Percentiles rank a stretch among this genome's conserved stretches.
These are phyloP conservation scores for Drosophila seclusa DNA, from an alignment of 2,888 invertebrate genomes.

Conservation along the genomic window DNA sequence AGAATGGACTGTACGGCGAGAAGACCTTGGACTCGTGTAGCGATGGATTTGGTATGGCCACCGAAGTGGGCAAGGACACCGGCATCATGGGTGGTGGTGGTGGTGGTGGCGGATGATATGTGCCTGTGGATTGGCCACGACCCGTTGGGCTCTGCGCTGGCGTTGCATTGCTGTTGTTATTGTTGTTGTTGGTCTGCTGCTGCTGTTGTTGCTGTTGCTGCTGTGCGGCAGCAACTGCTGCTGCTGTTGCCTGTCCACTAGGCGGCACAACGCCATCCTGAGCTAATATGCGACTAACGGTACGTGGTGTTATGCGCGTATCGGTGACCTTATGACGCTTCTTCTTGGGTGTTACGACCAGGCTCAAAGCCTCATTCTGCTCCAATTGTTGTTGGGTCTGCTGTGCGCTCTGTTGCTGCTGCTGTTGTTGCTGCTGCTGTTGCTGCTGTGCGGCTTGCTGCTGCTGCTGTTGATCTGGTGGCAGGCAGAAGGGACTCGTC, in stretches of 20 bases:
- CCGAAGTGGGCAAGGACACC: slow-evolving; percentile 95
- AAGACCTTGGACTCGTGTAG: slow-evolving; percentile 97
- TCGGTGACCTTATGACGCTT: slow-evolving; percentile 99
- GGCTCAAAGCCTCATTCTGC: slow-evolving; percentile 96
- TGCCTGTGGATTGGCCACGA: slow-evolving; percentile 86
- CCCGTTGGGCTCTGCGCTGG: slow-evolving; percentile 88
- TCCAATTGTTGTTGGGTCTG: slow-evolving; percentile 90
- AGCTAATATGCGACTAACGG: slow-evolving; percentile 93
- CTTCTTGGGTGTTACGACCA: slow-evolving; percentile 97
- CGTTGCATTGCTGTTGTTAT: slow-evolving; percentile 80
- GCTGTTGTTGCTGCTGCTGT: slow-evolving; percentile 86
- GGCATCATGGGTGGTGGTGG: slow-evolving; percentile 92
- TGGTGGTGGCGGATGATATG: slow-evolving; percentile 86
- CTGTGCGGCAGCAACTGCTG: slow-evolving; percentile 83
- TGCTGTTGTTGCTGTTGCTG: slow-evolving; percentile 73
- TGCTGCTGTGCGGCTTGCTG: slow-evolving; percentile 86
- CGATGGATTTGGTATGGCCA: slow-evolving; percentile 98
- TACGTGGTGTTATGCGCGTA: slow-evolving; percentile 95
- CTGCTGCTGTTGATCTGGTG: slow-evolving; percentile 90
- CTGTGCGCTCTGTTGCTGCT: slow-evolving; percentile 86
- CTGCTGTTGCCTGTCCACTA: slow-evolving; percentile 53
- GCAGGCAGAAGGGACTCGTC: slow-evolving; percentile 88
- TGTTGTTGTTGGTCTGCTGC: slow-evolving; percentile 45
- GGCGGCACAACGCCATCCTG: slow-evolving; percentile 91
- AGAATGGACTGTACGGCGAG: slow-evolving; percentile 96